phyloP scores from a whole-genome alignment of 1,140 invertebrate species.

The Platorchestia sp. region DNA sequence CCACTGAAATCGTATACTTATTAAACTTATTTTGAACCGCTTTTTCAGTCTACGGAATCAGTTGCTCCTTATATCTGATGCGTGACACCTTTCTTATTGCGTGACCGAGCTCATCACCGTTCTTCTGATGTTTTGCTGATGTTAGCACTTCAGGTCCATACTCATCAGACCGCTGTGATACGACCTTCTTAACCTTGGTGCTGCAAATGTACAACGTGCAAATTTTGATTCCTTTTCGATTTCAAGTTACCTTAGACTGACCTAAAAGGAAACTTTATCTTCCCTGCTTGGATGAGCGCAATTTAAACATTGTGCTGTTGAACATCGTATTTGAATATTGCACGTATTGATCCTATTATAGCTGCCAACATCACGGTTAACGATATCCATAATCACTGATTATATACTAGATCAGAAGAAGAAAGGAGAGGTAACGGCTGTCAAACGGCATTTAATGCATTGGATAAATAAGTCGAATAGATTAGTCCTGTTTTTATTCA shows the following conservation, averaged over 20 bases:
- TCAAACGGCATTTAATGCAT: too few species aligned
- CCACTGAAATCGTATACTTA: neutral
- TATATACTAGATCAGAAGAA: neutral
- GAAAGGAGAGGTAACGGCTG: too few species aligned
- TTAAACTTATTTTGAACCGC: neutral
- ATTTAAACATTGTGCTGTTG: neutral
- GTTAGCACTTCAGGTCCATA: neutral
- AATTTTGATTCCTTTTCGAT: neutral
- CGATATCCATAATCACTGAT: neutral
- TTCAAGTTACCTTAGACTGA: neutral
- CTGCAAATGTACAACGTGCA: neutral
- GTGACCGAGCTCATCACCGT: neutral
- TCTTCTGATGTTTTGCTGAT: neutral
- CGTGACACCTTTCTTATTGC: neutral
- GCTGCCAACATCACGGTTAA: neutral
- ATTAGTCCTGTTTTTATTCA: too few species aligned
- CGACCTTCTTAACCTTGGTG: neutral
- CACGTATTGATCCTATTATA: neutral
- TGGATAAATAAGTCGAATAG: too few species aligned
- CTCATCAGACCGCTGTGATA: neutral
- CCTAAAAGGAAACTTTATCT: neutral
- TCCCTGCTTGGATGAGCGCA: neutral
- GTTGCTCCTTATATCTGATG: neutral
- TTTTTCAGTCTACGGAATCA: neutral
- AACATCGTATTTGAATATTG: neutral